phyloP scores from a whole-genome alignment of 2,888 invertebrate species.

The Arrhopalites spinosus region DNA sequence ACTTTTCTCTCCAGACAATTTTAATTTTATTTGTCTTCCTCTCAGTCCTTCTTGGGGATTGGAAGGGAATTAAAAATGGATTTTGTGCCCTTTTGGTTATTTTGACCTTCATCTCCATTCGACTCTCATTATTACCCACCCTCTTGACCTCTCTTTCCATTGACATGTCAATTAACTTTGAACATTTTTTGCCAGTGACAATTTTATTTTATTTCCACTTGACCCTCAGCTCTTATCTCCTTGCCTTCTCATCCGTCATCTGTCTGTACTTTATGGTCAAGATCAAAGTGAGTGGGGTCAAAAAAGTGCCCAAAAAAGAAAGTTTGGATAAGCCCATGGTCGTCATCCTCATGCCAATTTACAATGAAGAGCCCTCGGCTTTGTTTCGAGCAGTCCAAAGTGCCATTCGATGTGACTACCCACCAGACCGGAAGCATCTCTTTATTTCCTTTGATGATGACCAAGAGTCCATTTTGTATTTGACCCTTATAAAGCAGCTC shows the following conservation, averaged over 20 bases:
- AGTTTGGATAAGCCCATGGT: conserved; percentile 34
- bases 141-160: background rate
- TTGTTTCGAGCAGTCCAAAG: conserved; percentile 41
- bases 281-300: conserved; percentile 35
- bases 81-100: background rate
- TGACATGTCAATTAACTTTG: background rate
- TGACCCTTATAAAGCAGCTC: conserved; percentile 35
- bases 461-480: conserved; percentile 37
- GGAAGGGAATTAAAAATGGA: too few species aligned
- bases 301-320: conserved; percentile 10
- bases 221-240: background rate
- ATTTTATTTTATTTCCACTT: background rate
- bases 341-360: conserved; percentile 44
- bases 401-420: conserved; percentile 41
- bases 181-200: too few species aligned
- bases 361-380: conserved; percentile 44
- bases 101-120: background rate
- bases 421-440: conserved; percentile 35
- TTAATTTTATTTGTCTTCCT: background rate
- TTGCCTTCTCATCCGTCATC: background rate
- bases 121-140: background rate
- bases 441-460: conserved; percentile 44
- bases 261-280: conserved; percentile 29
- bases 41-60: background rate
- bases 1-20: background rate